Evolutionary conservation across 2,888 invertebrate genomes (phyloP).

Genomic region (Schizotus pectinicornis): DNA sequence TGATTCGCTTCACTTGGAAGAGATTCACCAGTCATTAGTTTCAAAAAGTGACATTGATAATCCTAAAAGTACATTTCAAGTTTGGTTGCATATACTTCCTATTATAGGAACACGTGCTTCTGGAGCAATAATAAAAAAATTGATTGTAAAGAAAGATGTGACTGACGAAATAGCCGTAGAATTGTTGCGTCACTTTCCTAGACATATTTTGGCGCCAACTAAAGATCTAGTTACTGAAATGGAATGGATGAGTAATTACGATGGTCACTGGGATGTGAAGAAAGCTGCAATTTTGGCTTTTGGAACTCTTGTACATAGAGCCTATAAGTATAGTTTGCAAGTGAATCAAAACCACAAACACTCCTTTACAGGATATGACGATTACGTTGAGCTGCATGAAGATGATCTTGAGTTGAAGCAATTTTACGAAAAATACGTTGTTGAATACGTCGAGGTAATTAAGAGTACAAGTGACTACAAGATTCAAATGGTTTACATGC

Average conservation of each 20-base stretch:
- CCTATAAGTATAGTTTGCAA: constrained; percentile 30
- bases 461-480: constrained; percentile 45
- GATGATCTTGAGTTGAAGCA: constrained; percentile 5
- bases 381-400: background rate
- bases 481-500: constrained; percentile 56
- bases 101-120: constrained; percentile 58
- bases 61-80: constrained; percentile 22
- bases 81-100: constrained; percentile 59
- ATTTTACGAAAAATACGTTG: constrained; percentile 43
- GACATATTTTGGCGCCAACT: constrained; percentile 55
- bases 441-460: constrained; percentile 40
- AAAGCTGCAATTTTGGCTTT: constrained; percentile 58
- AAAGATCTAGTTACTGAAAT: constrained; percentile 53
- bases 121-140: constrained; percentile 53
- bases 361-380: background rate
- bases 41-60: constrained; percentile 15
- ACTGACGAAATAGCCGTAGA: constrained; percentile 46
- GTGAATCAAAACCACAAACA: background rate
- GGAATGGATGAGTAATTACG: constrained; percentile 48
- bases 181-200: constrained; percentile 56
- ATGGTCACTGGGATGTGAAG: constrained; percentile 43
- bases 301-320: constrained; percentile 56
- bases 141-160: constrained; percentile 52
- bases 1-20: constrained; percentile 47
- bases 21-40: constrained; percentile 39